Evolutionary conservation across 2,797 vertebrate species (phyloP), one percentile per base, ranked within the genome.

Genomic region (Halcyon smyrnensis): DNA sequence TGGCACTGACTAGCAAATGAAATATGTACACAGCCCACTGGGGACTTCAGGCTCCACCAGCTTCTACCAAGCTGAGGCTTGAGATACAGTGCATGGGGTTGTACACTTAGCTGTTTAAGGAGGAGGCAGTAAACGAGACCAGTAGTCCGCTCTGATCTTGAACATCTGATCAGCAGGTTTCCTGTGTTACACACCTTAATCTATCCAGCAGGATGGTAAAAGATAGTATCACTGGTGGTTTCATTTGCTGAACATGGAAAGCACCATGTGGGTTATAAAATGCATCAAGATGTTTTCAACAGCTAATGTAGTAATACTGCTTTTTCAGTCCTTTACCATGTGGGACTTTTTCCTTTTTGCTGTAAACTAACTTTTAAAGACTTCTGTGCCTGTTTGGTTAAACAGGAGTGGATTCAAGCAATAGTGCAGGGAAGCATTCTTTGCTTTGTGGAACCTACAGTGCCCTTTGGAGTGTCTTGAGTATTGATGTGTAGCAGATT

Each of bases 1-100:
- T 30, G 77, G 18, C 34, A 15, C n/a, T 10, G 67, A 11, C 15
- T 27, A 24, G 28, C 37, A 63, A 63, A 50, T 1, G 1, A 67
- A 67, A 27, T 18, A 8, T 0, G 0, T 5, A 7, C 12, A 62
- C 41, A 57, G 27, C 11, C 6, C 24, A 2, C 18, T 12, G 48
- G 46, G 45, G 63, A 24, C 11, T n/a, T 76, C 62, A 46, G 19
- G 8, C 5, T 90, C 27, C 1, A 1, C 46, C 65, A 10, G n/a
- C 37, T 65, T 65, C 73, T 86, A 69, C 32, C 0, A 0, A 67
- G 46, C 76, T 80, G 80, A 74, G 51, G 27, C 57, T 12, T 0
- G 17, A 65, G 71, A 17, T 7, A 21, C 54, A 5, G 0, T 3
- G 34, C 18, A 14, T 3, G 46, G 46, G 0, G 0, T 20, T 17